Base-by-base conservation (phyloP, 2,797 vertebrate genomes). In the Pseudochirops cupreus region DNA sequence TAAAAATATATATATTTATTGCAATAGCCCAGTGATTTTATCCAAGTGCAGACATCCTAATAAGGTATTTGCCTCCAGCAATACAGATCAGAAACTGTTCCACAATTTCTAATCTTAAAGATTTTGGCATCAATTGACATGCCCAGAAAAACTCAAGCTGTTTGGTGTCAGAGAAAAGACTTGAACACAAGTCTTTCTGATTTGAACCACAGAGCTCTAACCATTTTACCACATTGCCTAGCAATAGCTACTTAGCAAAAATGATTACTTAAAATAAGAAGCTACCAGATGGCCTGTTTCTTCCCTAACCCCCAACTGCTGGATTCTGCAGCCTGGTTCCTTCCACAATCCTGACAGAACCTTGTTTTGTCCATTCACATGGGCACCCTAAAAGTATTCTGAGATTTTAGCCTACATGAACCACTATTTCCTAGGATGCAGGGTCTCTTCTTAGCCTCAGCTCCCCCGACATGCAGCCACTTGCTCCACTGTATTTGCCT, bases 381-480 rank as follows among this genome's bases (percentile, higher is more conserved):
- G n/a, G n/a, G 18, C 2, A 10, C n/a, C 5, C n/a, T 39, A 29
- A 82, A 82, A 82, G n/a, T 39, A 39, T 74, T 82, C 67, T 9
- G 67, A 82, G 67, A 82, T 24, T 5, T 67, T 67, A 74, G n/a
- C 5, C n/a, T 74, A 39, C 16, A 6, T 74, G 33, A 14, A n/a
- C 13, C 33, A 74, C 33, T 1, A n/a, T 74, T 74, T 74, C 12
- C 33, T 6, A 39, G n/a, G 18, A 82, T 39, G 14, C n/a, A 24
- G 39, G 7, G 28, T 82, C n/a, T 82, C 14, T 39, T 39, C 18
- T n/a, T 82, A 39, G 1, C 6, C 18, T 82, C 6, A 2, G 5
- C 9, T 29, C 6, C n/a, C 67, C 18, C 31, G 3, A 31, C 0
- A 82, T 1, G 39, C n/a, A 39, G 0, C 2, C 18, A 39, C n/a